Percentiles rank a stretch among this genome's conserved stretches.
Conservation (phyloP, 2,797 vertebrate species). For the Amblyraja radiata region DNA sequence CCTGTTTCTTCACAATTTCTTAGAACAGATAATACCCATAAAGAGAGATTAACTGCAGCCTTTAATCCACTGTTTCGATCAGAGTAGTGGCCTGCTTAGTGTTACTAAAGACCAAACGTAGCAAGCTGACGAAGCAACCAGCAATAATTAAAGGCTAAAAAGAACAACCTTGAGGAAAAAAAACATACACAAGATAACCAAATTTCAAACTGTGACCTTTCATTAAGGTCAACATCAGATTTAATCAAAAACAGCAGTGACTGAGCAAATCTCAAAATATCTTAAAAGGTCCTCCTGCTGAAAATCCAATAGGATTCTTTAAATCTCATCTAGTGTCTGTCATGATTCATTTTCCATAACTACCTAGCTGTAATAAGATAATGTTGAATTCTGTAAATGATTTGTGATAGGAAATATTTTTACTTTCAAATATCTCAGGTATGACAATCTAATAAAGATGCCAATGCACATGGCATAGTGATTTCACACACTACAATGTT, state of each 20-base stretch:
- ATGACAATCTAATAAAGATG: too few species aligned
- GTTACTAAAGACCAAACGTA: background rate
- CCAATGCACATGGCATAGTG: background rate
- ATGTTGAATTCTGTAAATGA: background rate
- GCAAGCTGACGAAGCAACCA: slow-evolving; percentile 12
- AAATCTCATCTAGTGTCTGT: background rate
- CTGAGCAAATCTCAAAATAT: background rate
- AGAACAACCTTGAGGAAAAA: slow-evolving; percentile 23
- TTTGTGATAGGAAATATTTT: background rate
- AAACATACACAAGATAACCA: background rate
- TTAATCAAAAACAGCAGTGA: slow-evolving; percentile 20
- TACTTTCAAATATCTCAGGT: background rate
- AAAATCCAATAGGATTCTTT: background rate
- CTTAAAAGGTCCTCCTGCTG: background rate
- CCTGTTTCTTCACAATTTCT: background rate
- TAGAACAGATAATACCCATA: slow-evolving; percentile 12
- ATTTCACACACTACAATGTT: background rate
- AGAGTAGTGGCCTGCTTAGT: background rate
- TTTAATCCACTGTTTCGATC: slow-evolving; percentile 6
- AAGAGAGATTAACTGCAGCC: background rate
- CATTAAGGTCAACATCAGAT: slow-evolving; percentile 19
- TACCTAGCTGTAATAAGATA: background rate
- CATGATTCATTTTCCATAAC: background rate
- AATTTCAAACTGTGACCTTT: slow-evolving; percentile 23
- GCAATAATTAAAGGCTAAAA: slow-evolving; percentile 18